phyloP scores from a whole-genome alignment of 2,113 vertebrate genomes.

The Gorsachius goisagi region DNA sequence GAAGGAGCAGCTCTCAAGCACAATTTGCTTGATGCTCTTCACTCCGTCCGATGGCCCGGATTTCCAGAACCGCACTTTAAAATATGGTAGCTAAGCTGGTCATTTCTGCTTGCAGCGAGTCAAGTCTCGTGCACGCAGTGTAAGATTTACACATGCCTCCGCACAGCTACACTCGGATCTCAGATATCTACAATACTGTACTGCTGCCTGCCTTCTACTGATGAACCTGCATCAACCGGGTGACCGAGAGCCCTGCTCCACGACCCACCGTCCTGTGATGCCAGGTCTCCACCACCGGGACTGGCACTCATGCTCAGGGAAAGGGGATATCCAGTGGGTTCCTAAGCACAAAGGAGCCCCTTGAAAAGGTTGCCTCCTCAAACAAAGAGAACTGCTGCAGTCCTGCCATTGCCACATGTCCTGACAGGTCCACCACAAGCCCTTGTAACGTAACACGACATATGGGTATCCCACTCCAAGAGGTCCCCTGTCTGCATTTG shows the following conservation, averaged over 20 bases:
- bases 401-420: background rate
- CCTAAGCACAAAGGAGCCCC: background rate
- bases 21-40: background rate
- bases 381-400: background rate
- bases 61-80: background rate
- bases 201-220: background rate
- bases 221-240: fast-evolving
- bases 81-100: background rate
- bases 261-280: fast-evolving
- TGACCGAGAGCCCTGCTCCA: fast-evolving
- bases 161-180: background rate
- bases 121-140: fast-evolving
- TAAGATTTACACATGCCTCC: background rate
- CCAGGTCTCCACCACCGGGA: background rate
- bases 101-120: background rate
- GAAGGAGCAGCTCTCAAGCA: background rate
- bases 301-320: background rate
- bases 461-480: background rate
- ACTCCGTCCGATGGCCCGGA: fast-evolving
- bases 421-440: background rate
- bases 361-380: background rate
- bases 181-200: background rate
- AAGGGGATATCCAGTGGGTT: background rate
- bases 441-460: background rate
- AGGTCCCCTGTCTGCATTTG: background rate